phyloP scores from a whole-genome alignment of 2,113 vertebrate species.

The Nannobrachium achirus region DNA sequence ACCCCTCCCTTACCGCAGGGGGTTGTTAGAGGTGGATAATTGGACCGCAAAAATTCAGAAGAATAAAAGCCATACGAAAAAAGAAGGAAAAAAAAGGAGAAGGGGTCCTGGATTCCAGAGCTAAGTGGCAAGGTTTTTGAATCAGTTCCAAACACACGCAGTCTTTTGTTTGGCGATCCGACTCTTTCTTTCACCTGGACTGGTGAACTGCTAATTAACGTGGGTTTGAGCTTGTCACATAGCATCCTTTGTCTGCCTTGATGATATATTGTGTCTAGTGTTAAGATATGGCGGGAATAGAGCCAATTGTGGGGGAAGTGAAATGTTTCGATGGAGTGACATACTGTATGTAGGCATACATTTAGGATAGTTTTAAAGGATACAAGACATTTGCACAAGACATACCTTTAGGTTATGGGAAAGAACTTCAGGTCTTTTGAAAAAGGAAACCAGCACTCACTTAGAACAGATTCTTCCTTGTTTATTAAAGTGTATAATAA shows the following conservation, averaged over 20 bases:
- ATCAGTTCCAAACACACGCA: constrained; percentile 56
- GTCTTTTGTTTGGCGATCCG: constrained; percentile 52
- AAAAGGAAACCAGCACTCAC: too few species aligned
- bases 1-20: constrained; percentile 34
- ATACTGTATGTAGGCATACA: too few species aligned
- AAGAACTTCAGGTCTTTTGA: too few species aligned
- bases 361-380: too few species aligned
- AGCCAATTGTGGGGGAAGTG: not conserved
- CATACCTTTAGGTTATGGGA: too few species aligned
- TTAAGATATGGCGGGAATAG: too few species aligned
- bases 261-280: too few species aligned
- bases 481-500: too few species aligned
- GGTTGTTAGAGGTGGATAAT: constrained; percentile 64
- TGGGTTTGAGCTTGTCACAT: constrained; percentile 62
- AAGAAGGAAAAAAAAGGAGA: too few species aligned
- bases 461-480: too few species aligned
- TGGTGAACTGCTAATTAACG: constrained; percentile 56
- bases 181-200: constrained; percentile 65
- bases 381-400: too few species aligned
- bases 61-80: constrained; percentile 32
- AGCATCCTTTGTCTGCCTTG: constrained; percentile 26
- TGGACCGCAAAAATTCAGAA: constrained; percentile 49
- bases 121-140: constrained; percentile 47
- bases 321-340: not conserved
- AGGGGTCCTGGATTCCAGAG: constrained; percentile 46